phyloP scores from a whole-genome alignment of 2,888 invertebrate species.

The Papilio elwesi region DNA sequence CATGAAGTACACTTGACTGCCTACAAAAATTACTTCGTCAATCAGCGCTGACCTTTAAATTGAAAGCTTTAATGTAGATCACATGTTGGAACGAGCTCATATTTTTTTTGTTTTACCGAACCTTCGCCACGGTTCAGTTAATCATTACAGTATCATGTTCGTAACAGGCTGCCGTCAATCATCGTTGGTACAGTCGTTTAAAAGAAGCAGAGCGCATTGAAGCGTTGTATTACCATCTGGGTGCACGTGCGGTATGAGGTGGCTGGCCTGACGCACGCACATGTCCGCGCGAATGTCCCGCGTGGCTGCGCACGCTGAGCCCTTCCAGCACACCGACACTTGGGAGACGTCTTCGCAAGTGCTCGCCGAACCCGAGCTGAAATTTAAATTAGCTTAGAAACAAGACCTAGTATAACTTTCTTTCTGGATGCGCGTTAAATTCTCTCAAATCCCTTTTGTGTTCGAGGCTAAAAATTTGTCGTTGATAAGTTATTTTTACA shows the following conservation, averaged over 20 bases:
- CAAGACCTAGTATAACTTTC: too few species aligned
- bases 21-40: constrained; percentile 1
- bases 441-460: too few species aligned
- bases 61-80: constrained; percentile 17
- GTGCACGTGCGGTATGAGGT: constrained; percentile 43
- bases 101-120: constrained; percentile 8
- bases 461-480: too few species aligned
- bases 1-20: constrained; percentile 14
- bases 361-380: constrained; percentile 60
- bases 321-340: constrained; percentile 72
- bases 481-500: too few species aligned
- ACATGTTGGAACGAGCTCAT: constrained; percentile 8
- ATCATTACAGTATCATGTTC: constrained; percentile 28
- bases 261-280: constrained; percentile 65
- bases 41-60: constrained; percentile 30
- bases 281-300: constrained; percentile 68
- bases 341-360: constrained; percentile 74
- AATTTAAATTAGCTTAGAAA: neutral
- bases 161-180: constrained; percentile 32
- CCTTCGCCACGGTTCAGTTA: neutral
- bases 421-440: too few species aligned
- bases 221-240: constrained; percentile 39
- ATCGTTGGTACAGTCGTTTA: constrained; percentile 27
- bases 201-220: constrained; percentile 7
- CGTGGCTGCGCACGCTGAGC: constrained; percentile 61